These are phyloP conservation scores for Aegotheles bennettii DNA, from an alignment of 2,113 vertebrate species.

Conservation along the genomic window DNA sequence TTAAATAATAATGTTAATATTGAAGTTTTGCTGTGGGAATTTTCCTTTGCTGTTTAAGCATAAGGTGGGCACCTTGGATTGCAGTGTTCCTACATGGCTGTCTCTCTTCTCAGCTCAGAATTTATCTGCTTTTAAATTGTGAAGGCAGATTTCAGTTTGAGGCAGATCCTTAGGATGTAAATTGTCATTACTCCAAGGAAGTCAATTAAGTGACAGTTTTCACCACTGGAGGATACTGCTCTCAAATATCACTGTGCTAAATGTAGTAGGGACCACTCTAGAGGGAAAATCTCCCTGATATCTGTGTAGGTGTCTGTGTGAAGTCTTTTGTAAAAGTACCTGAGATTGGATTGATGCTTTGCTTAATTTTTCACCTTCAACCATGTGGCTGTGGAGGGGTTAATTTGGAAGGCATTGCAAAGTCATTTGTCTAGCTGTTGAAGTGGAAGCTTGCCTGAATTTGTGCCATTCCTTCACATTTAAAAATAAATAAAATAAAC, in stretches of 20 bases:
- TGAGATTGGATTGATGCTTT: not conserved
- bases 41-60: not conserved
- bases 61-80: not conserved
- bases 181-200: not conserved
- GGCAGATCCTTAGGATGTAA: not conserved
- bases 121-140: not conserved
- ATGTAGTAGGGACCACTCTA: not conserved
- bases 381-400: not conserved
- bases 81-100: not conserved
- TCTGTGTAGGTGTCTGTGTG: not conserved
- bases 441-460: not conserved
- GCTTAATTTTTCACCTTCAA: not conserved
- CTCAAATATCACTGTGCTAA: not conserved
- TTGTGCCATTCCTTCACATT: slow-evolving; percentile 24
- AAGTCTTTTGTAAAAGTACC: not conserved
- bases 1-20: not conserved
- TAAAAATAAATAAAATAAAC: slow-evolving; percentile 15
- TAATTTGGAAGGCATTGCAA: slow-evolving; percentile 10
- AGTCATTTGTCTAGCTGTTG: not conserved
- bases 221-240: not conserved
- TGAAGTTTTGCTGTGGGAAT: not conserved
- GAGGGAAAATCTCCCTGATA: not conserved
- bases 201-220: not conserved
- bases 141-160: not conserved
- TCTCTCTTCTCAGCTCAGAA: not conserved